A percentile compares a stretch with the other conserved stretches of the same genome.
These are phyloP conservation scores for Characodon lateralis DNA, from an alignment of 2,797 vertebrate species.

Conservation along the genomic window DNA sequence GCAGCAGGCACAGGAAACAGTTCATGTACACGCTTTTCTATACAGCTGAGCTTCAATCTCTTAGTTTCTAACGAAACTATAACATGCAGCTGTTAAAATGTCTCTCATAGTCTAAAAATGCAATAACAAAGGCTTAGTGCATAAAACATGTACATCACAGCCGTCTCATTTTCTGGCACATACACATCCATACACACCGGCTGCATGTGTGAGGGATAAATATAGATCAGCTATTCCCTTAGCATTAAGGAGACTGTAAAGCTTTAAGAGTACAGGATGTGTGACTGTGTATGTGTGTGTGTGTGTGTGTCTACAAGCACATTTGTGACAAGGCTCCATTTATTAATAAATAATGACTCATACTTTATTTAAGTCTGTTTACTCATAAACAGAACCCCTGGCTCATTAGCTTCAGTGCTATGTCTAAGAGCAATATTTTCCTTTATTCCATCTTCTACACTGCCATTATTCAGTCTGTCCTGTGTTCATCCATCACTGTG, in stretches of 20 bases:
- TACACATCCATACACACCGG: conserved; percentile 7
- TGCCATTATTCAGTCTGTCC: no score
- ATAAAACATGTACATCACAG: conserved; percentile 45
- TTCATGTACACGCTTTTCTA: conserved; percentile 10
- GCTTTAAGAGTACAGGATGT: conserved; percentile 57
- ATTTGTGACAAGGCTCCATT: conserved; percentile 29
- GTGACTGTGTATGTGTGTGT: conserved; percentile 7
- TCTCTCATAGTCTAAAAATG: conserved; percentile 17
- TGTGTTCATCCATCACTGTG: no score
- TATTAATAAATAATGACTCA: conserved; percentile 74
- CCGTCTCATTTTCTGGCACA: conserved; percentile 14
- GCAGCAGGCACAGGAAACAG: background rate
- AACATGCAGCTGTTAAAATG: conserved; percentile 27
- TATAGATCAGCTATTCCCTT: conserved; percentile 53
- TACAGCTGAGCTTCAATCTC: background rate
- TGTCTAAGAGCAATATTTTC: conserved; percentile 13
- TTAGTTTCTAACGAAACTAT: conserved; percentile 18
- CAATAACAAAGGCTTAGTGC: conserved; percentile 30
- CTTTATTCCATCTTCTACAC: no score
- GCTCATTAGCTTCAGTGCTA: conserved; percentile 20
- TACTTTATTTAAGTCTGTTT: conserved; percentile 71
- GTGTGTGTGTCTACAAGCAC: background rate
- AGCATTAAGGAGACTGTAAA: conserved; percentile 37
- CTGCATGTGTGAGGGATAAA: conserved; percentile 48
- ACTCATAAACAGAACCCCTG: conserved; percentile 55